A percentile compares a stretch with the other conserved stretches of the same genome.
These are phyloP conservation scores for Parnassius glacialis DNA, from an alignment of 2,888 invertebrate genomes.

Conservation along the genomic window DNA sequence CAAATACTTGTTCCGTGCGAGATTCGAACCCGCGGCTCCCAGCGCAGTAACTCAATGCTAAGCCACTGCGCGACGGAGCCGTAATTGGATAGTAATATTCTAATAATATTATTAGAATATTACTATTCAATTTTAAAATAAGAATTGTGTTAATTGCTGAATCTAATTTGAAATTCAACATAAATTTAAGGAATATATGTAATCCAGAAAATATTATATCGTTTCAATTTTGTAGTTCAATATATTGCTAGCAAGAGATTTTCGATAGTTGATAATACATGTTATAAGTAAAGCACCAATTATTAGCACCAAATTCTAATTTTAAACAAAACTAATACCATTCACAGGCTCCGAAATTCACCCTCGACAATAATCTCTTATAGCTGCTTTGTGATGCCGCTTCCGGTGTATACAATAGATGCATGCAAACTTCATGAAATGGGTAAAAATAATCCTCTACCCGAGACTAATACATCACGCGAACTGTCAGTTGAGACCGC, in stretches of 20 bases:
- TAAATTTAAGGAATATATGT: too few relatives aligned
- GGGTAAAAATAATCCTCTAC: constrained; percentile 78
- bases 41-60: too few relatives aligned
- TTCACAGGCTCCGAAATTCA: constrained; percentile 58
- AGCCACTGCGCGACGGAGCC: too few relatives aligned
- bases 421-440: constrained; percentile 79
- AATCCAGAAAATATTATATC: too few relatives aligned
- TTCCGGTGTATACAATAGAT: constrained; percentile 74
- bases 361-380: constrained; percentile 64
- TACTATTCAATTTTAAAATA: too few relatives aligned
- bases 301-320: constrained; percentile 39
- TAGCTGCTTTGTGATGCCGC: constrained; percentile 69
- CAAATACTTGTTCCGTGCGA: too few relatives aligned
- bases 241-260: background rate
- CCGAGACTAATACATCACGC: constrained; percentile 77
- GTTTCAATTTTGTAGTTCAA: too few relatives aligned
- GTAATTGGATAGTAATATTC: too few relatives aligned
- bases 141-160: too few relatives aligned
- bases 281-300: constrained; percentile 30
- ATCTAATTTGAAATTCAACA: too few relatives aligned
- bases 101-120: too few relatives aligned
- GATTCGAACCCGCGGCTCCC: too few relatives aligned
- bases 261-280: background rate
- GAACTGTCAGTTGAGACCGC: constrained; percentile 76
- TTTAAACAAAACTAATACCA: constrained; percentile 56